A percentile compares a stretch with the other conserved stretches of the same genome.
These are phyloP conservation scores for Ictalurus punctatus DNA, from an alignment of 2,113 vertebrate genomes.

Conservation along the genomic window DNA sequence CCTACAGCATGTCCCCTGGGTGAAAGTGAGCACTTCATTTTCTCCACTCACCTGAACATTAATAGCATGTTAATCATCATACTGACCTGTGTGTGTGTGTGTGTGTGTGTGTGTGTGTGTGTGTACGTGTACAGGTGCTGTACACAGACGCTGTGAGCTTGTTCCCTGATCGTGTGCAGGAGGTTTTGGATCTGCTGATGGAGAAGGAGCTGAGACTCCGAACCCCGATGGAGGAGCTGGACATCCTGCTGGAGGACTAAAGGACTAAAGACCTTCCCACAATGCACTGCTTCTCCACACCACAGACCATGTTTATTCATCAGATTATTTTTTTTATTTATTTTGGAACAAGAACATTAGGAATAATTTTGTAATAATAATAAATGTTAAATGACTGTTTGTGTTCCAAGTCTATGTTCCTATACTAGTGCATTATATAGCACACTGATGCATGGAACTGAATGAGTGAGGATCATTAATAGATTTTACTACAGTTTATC, in stretches of 20 bases:
- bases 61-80: neutral
- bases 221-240: slow-evolving; percentile 81
- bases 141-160: slow-evolving; percentile 80
- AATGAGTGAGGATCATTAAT: neutral
- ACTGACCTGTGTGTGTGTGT: neutral
- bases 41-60: neutral
- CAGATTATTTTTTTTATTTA: neutral
- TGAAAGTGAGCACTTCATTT: slow-evolving; percentile 78
- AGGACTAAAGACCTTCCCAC: neutral
- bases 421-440: neutral
- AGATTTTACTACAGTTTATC: neutral
- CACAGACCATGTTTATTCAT: neutral
- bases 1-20: slow-evolving; percentile 92
- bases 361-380: neutral
- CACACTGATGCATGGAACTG: neutral
- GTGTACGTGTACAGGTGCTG: slow-evolving; percentile 65
- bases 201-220: slow-evolving; percentile 84
- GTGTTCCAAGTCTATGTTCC: neutral
- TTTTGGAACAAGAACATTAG: neutral
- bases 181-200: slow-evolving; percentile 79
- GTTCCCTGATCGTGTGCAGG: slow-evolving; percentile 80
- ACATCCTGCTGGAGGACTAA: slow-evolving; percentile 80
- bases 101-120: slow-evolving; percentile 26
- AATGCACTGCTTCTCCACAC: neutral
- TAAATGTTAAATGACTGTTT: neutral